A percentile compares a stretch with the other conserved stretches of the same genome.
Conservation (phyloP, 2,888 invertebrate species). For the Ophioninae sp. region DNA sequence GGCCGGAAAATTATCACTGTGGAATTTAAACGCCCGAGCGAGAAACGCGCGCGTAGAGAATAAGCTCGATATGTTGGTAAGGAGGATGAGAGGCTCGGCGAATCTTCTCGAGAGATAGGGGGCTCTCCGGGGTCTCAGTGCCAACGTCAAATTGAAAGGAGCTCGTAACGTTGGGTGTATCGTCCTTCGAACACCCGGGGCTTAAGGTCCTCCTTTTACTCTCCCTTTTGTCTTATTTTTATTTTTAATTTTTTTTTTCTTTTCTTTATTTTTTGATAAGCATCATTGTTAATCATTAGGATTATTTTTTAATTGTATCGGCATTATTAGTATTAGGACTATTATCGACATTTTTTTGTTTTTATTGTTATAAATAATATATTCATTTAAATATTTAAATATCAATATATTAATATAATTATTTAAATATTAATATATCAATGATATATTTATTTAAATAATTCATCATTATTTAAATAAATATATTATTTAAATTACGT, state of each 20-base stretch:
- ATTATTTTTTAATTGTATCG: too few species aligned
- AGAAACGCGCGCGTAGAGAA: neutral
- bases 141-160: conserved; percentile 52
- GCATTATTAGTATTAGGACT: too few species aligned
- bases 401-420: too few species aligned
- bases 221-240: neutral
- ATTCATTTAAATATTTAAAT: too few species aligned
- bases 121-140: conserved; percentile 34
- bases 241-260: neutral
- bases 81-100: conserved; percentile 37
- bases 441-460: too few species aligned
- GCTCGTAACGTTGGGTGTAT: conserved; percentile 3
- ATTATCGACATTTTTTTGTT: too few species aligned
- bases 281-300: too few species aligned
- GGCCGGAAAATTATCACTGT: neutral
- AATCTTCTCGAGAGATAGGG: conserved; percentile 47
- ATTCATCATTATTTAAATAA: too few species aligned
- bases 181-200: neutral
- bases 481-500: too few species aligned
- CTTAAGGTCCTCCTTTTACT: neutral
- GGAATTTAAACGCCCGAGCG: neutral
- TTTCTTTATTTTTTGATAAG: too few species aligned
- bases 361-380: too few species aligned
- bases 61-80: neutral
- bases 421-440: too few species aligned